Conservation (phyloP, 1,140 invertebrate genomes). For the Drosophila lacteicornis region DNA sequence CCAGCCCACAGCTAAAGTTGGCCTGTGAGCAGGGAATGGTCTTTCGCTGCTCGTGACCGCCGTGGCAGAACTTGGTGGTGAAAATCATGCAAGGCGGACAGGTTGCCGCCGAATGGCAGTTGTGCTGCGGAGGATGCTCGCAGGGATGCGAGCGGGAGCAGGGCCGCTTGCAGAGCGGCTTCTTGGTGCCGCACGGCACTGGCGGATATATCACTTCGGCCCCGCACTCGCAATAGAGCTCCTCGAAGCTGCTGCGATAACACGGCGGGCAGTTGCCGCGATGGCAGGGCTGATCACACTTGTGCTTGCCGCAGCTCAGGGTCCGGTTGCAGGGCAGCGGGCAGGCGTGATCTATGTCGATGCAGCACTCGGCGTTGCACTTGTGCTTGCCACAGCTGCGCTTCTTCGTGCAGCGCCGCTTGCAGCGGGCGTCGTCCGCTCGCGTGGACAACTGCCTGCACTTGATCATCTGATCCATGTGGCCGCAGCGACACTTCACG, state of each 20-base stretch:
- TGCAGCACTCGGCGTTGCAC: conserved; percentile 94
- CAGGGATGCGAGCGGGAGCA: conserved; percentile 93
- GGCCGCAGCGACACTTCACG: conserved; percentile 96
- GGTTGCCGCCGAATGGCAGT: conserved; percentile 86
- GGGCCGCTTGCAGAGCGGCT: conserved; percentile 91
- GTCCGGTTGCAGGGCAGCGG: conserved; percentile 92
- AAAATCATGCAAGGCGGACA: conserved; percentile 98
- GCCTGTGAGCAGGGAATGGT: conserved; percentile 95
- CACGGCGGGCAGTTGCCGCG: conserved; percentile 94
- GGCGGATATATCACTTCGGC: conserved; percentile 94
- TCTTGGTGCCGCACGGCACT: conserved; percentile 94
- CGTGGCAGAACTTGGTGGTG: conserved; percentile 94
- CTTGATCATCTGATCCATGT: conserved; percentile 92
- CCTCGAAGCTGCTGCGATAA: conserved; percentile 94
- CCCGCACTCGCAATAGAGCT: conserved; percentile 96
- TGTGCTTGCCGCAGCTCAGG: conserved; percentile 94
- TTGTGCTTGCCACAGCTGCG: conserved; percentile 94
- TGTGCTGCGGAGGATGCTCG: conserved; percentile 91
- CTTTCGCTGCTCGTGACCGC: conserved; percentile 94
- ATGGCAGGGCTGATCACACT: conserved; percentile 95
- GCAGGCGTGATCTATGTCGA: conserved; percentile 94
- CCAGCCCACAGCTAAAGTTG: conserved; percentile 95
- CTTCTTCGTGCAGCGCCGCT: conserved; percentile 95
- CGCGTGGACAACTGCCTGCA: conserved; percentile 90
- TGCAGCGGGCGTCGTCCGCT: conserved; percentile 91